Base-by-base conservation (phyloP, 2,797 vertebrate genomes). In the Sus cebifrons region DNA sequence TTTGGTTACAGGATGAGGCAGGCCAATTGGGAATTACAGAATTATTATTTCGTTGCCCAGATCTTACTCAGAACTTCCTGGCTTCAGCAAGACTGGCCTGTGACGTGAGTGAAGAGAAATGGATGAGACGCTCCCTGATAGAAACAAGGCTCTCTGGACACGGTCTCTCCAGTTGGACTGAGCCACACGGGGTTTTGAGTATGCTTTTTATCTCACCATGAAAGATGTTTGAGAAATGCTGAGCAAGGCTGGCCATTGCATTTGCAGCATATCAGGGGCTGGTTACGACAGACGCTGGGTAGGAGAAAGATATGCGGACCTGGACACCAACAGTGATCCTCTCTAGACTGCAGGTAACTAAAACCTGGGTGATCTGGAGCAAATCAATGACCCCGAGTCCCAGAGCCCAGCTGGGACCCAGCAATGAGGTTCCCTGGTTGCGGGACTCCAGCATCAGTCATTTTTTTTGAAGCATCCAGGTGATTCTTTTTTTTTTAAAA, bases 1-100 rank as follows among this genome's bases (percentile, higher is more conserved):
- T 70, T 62, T 84, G 65, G 21, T 85, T 52, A 54, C 17, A 67
- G 52, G n/a, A 56, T 20, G 21, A 75, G 93, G 25, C 5, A 36
- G 77, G 65, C 25, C 77, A 62, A 1, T 3, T 70, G 60, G 77
- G 71, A 82, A 81, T 74, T 56, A 9, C 4, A 49, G 58, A 84
- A 56, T 79, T 79, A 27, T 68, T 83, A 64, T 60, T 91, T 82
- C n/a, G 49, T 86, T 89, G 25, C n/a, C 49, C 7, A 74, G 86
- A 79, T 7, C 62, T 91, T 74, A 56, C 36, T 96, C 10, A 93
- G 54, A 92, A 54, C 56, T 70, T 83, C 18, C 68, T 86, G 79
- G 40, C 68, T 92, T 83, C 62, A 71, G n/a, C 16, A 64, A 56
- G 40, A 64, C 25, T 92, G 85, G 56, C 67, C 83, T 91, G 54